Evolutionary conservation across 2,113 vertebrate genomes (phyloP), one percentile per base, ranked within the genome.

Genomic region (Lanius collurio): DNA sequence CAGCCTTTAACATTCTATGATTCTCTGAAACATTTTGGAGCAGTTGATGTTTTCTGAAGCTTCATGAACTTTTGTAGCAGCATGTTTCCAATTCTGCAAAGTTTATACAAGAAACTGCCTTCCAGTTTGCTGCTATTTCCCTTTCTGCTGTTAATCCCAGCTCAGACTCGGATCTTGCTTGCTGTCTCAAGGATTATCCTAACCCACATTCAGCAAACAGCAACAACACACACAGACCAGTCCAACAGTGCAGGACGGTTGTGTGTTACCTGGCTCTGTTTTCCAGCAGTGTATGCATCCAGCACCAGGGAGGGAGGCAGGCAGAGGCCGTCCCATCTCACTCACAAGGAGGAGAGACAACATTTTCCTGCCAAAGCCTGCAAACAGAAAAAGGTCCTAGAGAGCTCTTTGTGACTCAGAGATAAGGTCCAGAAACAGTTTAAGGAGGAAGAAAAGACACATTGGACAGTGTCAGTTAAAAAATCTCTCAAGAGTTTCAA

Each of bases 231-330:
- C 42, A n/a, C 5, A n/a, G 13, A 37, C 9, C 35, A 55, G 47
- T 15, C 76, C 73, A 33, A 27, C 10, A 35, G 42, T 13, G 28
- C 39, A 30, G 47, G 24, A 77, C 80, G 28, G n/a, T 26, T 62
- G 15, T 23, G 28, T 33, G n/a, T 47, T 31, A 21, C 33, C 59
- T 13, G 37, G 35, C 56, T 84, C 24, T 16, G 42, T 33, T 56
- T 27, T 33, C 33, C 26, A 44, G 44, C 8, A 16, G 11, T 87
- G 14, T 15, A 37, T 56, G 46, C 33, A 53, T 10, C 47, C 41
- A 6, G 4, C 7, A 5, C 9, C 0, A 1, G 18, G 22, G 44
- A 78, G 23, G 35, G 21, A 49, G 28, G 47, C 2, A 19, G 23
- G 35, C 28, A 53, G 15, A 41, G 15, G 15, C 49, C 57, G 22